phyloP scores from a whole-genome alignment of 2,113 vertebrate genomes.

The Trinectes maculatus region DNA sequence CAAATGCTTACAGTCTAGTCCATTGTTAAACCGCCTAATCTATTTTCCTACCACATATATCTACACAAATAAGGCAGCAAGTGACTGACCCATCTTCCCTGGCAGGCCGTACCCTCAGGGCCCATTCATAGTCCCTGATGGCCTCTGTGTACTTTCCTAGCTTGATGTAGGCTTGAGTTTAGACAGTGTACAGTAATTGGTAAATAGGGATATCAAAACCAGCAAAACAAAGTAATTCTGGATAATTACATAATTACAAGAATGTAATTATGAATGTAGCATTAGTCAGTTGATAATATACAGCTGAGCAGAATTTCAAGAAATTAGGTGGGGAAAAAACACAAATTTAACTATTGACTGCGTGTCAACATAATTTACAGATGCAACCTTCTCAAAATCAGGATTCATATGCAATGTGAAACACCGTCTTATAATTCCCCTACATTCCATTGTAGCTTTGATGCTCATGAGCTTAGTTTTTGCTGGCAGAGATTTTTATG shows the following conservation, averaged over 20 bases:
- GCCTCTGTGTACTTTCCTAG: conserved; percentile 85
- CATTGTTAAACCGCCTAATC: neutral
- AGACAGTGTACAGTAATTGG: conserved; percentile 11
- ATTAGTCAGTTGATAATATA: neutral
- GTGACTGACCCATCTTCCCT: conserved; percentile 24
- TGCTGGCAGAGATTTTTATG: conserved; percentile 88
- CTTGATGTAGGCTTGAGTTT: conserved; percentile 88
- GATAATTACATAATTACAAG: too few relatives aligned
- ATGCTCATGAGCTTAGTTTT: too few relatives aligned
- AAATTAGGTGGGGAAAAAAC: neutral
- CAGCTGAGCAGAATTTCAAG: neutral
- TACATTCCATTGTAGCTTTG: too few relatives aligned
- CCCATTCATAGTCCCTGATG: conserved; percentile 91
- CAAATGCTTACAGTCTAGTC: too few relatives aligned
- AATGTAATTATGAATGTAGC: neutral
- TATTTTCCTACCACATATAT: conserved; percentile 15
- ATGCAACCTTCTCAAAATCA: too few relatives aligned
- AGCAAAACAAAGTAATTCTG: neutral
- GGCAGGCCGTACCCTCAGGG: conserved; percentile 86
- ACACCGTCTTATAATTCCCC: too few relatives aligned
- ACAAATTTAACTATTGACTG: too few relatives aligned
- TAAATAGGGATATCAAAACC: neutral
- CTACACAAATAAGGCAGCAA: conserved; percentile 37
- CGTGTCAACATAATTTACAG: too few relatives aligned
- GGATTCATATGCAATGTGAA: too few relatives aligned